phyloP scores from a whole-genome alignment of 1,140 invertebrate genomes.

The Listronotus bonariensis region DNA sequence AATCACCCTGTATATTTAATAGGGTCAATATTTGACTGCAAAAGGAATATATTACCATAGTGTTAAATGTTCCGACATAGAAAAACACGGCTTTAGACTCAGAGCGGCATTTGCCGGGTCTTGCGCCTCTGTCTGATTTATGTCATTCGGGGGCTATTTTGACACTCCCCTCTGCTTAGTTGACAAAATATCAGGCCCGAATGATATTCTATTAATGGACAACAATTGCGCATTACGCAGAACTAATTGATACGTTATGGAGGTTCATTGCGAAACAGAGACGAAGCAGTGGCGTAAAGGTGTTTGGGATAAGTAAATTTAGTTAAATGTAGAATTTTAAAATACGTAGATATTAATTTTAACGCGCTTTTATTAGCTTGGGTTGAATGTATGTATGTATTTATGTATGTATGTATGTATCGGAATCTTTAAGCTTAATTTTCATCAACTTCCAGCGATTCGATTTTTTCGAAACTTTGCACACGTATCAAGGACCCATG shows the following conservation, averaged over 20 bases:
- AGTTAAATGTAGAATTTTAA: too few species aligned
- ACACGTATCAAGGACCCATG: too few species aligned
- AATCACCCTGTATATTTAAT: too few species aligned
- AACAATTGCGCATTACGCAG: constrained; percentile 44
- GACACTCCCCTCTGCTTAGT: constrained; percentile 44
- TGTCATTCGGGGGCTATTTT: constrained; percentile 31
- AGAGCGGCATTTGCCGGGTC: constrained; percentile 16
- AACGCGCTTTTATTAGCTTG: too few species aligned
- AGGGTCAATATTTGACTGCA: constrained; percentile 30
- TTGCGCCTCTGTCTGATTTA: constrained; percentile 24
- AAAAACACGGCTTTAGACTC: constrained; percentile 33
- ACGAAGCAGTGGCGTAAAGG: constrained; percentile 10
- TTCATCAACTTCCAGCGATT: too few species aligned
- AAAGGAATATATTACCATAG: constrained; percentile 18
- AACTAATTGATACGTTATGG: constrained; percentile 45
- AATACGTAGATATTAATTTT: too few species aligned
- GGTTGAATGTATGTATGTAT: too few species aligned
- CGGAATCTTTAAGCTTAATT: too few species aligned
- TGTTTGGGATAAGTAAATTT: neutral
- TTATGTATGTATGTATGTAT: too few species aligned
- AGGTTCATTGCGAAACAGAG: constrained; percentile 23
- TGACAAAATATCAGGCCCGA: constrained; percentile 41
- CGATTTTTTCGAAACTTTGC: too few species aligned
- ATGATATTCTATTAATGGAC: constrained; percentile 42
- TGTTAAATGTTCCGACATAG: constrained; percentile 36